Percentiles rank a stretch among this genome's conserved stretches.
Conservation (phyloP, 1,140 invertebrate genomes). For the Chymomyza costata region DNA sequence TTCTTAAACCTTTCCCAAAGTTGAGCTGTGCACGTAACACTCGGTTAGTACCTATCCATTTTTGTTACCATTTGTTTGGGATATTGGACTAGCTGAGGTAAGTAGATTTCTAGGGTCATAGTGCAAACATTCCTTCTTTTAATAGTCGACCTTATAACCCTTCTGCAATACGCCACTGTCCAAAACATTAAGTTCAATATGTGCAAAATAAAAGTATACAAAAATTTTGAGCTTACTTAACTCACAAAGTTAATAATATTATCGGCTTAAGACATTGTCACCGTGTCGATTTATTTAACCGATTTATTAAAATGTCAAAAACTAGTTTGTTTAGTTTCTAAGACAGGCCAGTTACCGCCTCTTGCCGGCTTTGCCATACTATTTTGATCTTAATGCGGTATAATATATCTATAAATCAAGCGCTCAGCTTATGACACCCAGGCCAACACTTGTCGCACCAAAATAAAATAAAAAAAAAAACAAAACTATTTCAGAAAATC, state of each 20-base stretch:
- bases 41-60: no score
- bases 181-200: neutral
- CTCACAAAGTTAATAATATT: constrained; percentile 70
- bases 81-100: no score
- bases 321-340: constrained; percentile 52
- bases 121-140: no score
- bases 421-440: constrained; percentile 54
- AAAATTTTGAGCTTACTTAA: constrained; percentile 71
- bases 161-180: neutral
- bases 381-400: constrained; percentile 72
- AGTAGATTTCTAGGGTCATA: no score
- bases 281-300: constrained; percentile 50
- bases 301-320: constrained; percentile 72
- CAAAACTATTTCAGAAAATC: constrained; percentile 43
- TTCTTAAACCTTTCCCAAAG: no score
- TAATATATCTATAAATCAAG: constrained; percentile 72
- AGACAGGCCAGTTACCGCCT: constrained; percentile 11
- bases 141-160: neutral
- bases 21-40: no score
- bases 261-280: constrained; percentile 69
- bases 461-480: neutral
- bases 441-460: constrained; percentile 15
- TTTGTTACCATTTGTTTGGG: no score
- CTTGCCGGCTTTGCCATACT: constrained; percentile 29
- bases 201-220: constrained; percentile 51